Conservation (phyloP, 2,797 vertebrate species). For the Falco cherrug region DNA sequence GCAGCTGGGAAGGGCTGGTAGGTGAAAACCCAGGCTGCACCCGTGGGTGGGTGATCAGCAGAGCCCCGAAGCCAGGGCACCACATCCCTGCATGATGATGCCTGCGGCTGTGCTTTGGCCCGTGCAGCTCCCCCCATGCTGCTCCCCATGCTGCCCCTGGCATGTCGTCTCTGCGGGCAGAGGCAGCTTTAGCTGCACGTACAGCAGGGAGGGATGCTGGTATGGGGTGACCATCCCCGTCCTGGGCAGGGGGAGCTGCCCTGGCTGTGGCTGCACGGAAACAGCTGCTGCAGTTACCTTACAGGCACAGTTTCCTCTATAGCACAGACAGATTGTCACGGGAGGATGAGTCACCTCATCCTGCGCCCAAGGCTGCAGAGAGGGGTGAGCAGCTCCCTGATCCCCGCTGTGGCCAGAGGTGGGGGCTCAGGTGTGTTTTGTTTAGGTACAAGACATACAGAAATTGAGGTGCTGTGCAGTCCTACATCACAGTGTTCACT, state of each 20-base stretch:
- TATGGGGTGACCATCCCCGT: rapidly evolving
- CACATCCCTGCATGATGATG: rapidly evolving
- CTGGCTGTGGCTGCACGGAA: rapidly evolving
- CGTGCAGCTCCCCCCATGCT: rapidly evolving
- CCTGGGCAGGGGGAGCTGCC: background rate
- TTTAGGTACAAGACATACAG: rapidly evolving
- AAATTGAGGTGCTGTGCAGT: background rate
- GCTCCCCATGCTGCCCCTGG: background rate
- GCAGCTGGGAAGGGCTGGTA: background rate
- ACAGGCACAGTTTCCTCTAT: rapidly evolving
- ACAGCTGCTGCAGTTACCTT: background rate
- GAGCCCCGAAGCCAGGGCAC: background rate
- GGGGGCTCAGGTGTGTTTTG: background rate
- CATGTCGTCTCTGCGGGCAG: rapidly evolving
- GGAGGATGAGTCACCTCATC: too few relatives aligned
- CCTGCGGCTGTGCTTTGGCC: rapidly evolving
- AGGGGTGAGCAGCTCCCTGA: background rate
- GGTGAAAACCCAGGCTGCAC: rapidly evolving
- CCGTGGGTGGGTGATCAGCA: rapidly evolving
- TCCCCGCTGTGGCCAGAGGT: rapidly evolving
- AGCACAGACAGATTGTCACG: rapidly evolving
- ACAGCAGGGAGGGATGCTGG: background rate
- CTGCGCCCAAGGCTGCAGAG: rapidly evolving
- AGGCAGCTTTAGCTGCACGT: background rate
- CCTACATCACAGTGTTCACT: rapidly evolving